These are phyloP conservation scores for Pachypeltis micranthus DNA, from an alignment of 1,140 invertebrate genomes.

Conservation along the genomic window DNA sequence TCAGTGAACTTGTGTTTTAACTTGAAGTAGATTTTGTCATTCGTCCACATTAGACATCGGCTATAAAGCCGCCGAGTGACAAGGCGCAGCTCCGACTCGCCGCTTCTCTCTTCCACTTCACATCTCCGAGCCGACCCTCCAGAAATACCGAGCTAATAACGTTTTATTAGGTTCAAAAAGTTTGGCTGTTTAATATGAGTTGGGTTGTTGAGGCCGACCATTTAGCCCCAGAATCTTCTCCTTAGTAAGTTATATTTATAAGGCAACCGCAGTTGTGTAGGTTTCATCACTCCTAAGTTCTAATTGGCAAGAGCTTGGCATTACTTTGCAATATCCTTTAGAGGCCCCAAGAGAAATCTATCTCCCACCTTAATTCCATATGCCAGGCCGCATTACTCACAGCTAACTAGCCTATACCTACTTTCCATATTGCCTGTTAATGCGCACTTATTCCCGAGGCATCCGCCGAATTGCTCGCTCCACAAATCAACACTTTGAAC, in stretches of 20 bases:
- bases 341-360: constrained; percentile 14
- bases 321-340: constrained; percentile 15
- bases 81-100: background rate
- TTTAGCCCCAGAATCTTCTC: background rate
- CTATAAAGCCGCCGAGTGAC: constrained; percentile 18
- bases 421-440: background rate
- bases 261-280: constrained; percentile 11
- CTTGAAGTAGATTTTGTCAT: constrained; percentile 23
- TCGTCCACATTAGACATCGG: constrained; percentile 20
- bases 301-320: constrained; percentile 16
- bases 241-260: constrained; percentile 20
- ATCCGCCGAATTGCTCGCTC: too few relatives aligned
- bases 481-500: too few relatives aligned
- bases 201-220: constrained; percentile 11
- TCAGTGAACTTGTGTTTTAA: constrained; percentile 19
- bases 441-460: background rate
- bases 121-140: too few relatives aligned
- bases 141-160: constrained; percentile 17
- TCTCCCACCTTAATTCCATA: constrained; percentile 11
- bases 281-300: constrained; percentile 16
- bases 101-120: too few relatives aligned
- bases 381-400: constrained; percentile 10
- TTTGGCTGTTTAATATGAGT: constrained; percentile 18
- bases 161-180: constrained; percentile 22
- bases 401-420: constrained; percentile 6